phyloP scores from a whole-genome alignment of 2,113 vertebrate species.

The Malaclemys terrapin region DNA sequence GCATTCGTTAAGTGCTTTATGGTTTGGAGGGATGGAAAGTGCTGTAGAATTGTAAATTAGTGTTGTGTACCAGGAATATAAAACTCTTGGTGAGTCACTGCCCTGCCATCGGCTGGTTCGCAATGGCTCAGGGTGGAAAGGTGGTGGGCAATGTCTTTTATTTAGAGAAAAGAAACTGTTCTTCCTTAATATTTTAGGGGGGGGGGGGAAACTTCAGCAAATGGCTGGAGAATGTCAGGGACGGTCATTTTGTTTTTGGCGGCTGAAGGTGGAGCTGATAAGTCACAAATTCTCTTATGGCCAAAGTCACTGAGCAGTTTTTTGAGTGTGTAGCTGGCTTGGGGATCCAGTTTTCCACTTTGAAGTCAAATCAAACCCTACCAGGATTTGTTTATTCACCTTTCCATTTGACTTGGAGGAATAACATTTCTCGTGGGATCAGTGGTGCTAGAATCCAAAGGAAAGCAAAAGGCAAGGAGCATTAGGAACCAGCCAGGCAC shows the following conservation, averaged over 20 bases:
- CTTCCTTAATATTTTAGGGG: not conserved
- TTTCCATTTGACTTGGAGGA: not conserved
- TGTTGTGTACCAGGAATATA: not conserved
- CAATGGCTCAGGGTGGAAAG: not conserved
- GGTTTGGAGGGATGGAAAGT: not conserved
- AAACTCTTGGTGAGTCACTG: not conserved
- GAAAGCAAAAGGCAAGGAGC: not conserved
- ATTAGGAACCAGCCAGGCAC: not conserved
- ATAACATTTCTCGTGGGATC: not conserved
- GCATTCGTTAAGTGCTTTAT: not conserved
- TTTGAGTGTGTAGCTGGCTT: not conserved
- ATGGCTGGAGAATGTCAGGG: not conserved
- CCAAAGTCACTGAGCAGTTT: not conserved
- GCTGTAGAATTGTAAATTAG: not conserved
- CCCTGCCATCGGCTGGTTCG: not conserved
- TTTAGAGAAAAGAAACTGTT: not conserved
- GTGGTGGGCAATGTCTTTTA: not conserved
- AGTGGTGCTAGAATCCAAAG: not conserved
- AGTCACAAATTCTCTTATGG: not conserved
- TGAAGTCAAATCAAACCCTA: not conserved
- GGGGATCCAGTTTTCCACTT: not conserved
- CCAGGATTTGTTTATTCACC: not conserved
- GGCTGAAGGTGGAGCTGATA: not conserved
- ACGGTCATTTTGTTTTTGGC: not conserved
- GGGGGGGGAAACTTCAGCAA: conserved; percentile 9